Base-by-base conservation (phyloP, 2,113 vertebrate genomes). In the Martes martes region DNA sequence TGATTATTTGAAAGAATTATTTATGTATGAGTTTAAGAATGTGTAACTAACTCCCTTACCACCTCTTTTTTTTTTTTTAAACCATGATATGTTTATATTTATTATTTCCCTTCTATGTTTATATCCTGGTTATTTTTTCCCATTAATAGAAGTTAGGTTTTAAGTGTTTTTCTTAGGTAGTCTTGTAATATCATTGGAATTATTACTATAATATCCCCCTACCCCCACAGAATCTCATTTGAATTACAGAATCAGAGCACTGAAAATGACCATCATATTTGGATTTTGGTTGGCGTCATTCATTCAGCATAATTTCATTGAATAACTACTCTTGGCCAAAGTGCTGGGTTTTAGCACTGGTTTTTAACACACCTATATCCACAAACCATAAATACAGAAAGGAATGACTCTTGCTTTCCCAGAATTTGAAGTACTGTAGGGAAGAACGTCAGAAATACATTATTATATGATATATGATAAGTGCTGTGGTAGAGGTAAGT, bases 241-340 rank as follows among this genome's bases (percentile, higher is more conserved):
- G 61, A 93, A 89, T 82, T 81, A 63, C 74, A 96, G 82, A 96
- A 55, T 96, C 67, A 87, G 95, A 97, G 87, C 87, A 94, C 52
- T 88, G 63, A 76, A 87, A 33, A 39, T 93, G 61, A 93, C n/a
- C 80, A 76, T 96, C 28, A 7, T 82, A 50, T 93, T 87, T 96
- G 84, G 71, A 31, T 86, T 83, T 85, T 71, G 83, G 52, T 81
- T 71, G 78, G 61, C 0, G 0, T 88, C 67, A 80, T 65, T 93
- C 33, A 67, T 65, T 93, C 33, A 67, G 11, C 36, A 16, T 95
- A 55, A 39, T 93, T 93, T 61, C 1, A 63, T 11, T 71, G 87
- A 97, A 26, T 96, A 86, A 87, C 74, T 83, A 4, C 42, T 71
- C 4, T 74, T 94, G 83, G 33, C 36, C 63, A 88, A 15, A 94